phyloP scores from a whole-genome alignment of 2,113 vertebrate species.

The Indicator maculatus region DNA sequence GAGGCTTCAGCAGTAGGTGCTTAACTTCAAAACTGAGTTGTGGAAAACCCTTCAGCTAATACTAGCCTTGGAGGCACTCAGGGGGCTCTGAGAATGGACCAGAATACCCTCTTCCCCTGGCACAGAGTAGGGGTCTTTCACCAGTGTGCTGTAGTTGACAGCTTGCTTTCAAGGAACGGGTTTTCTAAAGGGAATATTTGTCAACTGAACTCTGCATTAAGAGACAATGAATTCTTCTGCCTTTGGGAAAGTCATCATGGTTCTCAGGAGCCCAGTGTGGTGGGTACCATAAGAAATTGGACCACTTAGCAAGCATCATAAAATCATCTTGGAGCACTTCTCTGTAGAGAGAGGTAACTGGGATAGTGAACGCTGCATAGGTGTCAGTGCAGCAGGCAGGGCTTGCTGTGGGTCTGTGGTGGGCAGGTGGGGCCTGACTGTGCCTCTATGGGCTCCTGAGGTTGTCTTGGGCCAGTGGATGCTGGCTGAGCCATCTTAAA shows the following conservation, averaged over 20 bases:
- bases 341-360: not conserved
- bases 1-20: not conserved
- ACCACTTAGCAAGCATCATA: not conserved
- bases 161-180: not conserved
- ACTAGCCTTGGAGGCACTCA: not conserved
- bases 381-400: rapidly evolving
- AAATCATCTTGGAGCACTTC: not conserved
- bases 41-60: not conserved
- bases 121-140: not conserved
- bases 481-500: not conserved
- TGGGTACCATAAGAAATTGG: not conserved
- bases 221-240: not conserved
- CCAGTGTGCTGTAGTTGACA: not conserved
- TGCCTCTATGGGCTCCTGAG: not conserved
- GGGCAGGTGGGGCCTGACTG: not conserved
- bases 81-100: not conserved
- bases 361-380: not conserved
- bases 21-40: not conserved
- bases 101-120: not conserved
- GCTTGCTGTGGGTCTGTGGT: rapidly evolving
- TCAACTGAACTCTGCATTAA: not conserved
- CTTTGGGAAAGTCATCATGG: not conserved
- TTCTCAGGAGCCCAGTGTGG: not conserved
- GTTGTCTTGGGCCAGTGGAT: not conserved
- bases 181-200: not conserved